A percentile compares a stretch with the other conserved stretches of the same genome.
Evolutionary conservation across 2,888 invertebrate species (phyloP).

Genomic region (Tetramorium bicarinatum): DNA sequence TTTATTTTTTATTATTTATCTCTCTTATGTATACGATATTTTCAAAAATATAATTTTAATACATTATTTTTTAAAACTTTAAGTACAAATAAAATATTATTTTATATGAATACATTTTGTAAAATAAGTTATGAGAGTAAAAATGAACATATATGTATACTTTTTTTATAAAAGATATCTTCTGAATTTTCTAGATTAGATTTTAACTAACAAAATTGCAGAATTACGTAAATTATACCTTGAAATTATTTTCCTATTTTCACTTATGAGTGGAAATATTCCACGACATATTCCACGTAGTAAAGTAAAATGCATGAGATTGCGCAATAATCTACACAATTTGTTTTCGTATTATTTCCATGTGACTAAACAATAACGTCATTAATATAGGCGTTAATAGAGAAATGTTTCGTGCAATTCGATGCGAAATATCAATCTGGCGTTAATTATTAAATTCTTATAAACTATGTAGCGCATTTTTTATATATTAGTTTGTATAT

Average conservation of each 20-base stretch:
- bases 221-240: background rate
- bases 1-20: no score
- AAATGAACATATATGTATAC: no score
- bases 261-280: background rate
- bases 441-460: background rate
- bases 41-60: no score
- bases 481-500: background rate
- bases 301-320: background rate
- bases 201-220: background rate
- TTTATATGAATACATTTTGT: no score
- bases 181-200: background rate
- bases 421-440: background rate
- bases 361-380: background rate
- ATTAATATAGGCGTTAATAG: background rate
- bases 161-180: no score
- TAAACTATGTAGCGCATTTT: background rate
- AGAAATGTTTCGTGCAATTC: background rate
- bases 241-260: background rate
- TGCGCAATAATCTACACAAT: background rate
- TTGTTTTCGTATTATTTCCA: background rate
- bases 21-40: no score
- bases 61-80: no score
- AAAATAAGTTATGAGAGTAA: no score
- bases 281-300: background rate
- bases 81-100: no score